These are phyloP conservation scores for Glyptemys insculpta DNA, from an alignment of 2,797 vertebrate genomes.

Conservation along the genomic window DNA sequence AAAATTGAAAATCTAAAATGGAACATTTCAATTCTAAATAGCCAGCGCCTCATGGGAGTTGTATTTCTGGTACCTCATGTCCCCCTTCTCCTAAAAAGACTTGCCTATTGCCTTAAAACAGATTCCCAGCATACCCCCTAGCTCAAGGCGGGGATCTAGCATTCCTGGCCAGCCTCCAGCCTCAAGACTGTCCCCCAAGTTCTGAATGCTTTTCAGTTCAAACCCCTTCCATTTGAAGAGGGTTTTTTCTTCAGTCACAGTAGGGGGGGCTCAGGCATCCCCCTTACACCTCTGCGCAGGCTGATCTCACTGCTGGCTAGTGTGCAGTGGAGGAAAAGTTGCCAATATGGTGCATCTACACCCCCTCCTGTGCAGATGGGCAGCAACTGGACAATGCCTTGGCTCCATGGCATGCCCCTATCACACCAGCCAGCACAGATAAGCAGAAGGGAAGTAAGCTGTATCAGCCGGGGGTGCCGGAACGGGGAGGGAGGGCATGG, in stretches of 20 bases:
- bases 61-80: not conserved
- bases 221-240: too few species aligned
- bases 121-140: too few species aligned
- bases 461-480: too few species aligned
- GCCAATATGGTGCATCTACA: not conserved
- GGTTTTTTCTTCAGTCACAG: too few species aligned
- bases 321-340: not conserved
- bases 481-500: too few species aligned
- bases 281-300: not conserved
- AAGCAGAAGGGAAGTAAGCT: not conserved
- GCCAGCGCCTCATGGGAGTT: not conserved
- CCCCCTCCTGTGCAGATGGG: not conserved
- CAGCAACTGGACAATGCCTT: not conserved
- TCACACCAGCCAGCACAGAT: not conserved
- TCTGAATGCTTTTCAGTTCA: too few species aligned
- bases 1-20: rapidly evolving
- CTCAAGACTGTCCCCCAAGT: too few species aligned
- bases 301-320: not conserved
- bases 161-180: too few species aligned
- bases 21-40: not conserved
- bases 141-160: too few species aligned
- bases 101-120: too few species aligned
- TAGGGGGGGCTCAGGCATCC: not conserved
- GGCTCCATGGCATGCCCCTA: not conserved
- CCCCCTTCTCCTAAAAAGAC: not conserved